Conservation (phyloP, 2,888 invertebrate genomes). For the Alitta virens region DNA sequence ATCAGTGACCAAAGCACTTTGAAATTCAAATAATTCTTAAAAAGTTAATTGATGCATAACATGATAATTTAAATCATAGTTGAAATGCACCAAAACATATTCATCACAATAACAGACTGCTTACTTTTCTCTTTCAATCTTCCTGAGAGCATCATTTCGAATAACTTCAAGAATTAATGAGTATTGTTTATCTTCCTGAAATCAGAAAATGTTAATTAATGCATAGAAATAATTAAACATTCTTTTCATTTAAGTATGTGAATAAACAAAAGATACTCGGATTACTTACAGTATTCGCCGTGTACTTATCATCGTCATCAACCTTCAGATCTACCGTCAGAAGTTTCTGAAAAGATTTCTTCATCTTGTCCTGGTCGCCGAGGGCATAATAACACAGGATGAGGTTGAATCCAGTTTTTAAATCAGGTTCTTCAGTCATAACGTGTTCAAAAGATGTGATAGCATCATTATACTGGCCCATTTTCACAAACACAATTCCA, state of each 20-base stretch:
- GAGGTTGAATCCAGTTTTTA: conserved; percentile 84
- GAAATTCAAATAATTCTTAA: not conserved
- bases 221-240: not conserved
- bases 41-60: not conserved
- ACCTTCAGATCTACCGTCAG: conserved; percentile 79
- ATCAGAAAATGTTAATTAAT: no score
- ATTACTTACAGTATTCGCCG: conserved; percentile 52
- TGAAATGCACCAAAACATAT: not conserved
- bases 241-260: not conserved
- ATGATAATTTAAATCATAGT: not conserved
- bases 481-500: conserved; percentile 87
- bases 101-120: not conserved
- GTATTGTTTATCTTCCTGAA: conserved; percentile 63
- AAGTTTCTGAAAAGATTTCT: conserved; percentile 84
- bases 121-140: conserved; percentile 68
- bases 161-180: conserved; percentile 71
- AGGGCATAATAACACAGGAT: conserved; percentile 64
- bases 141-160: conserved; percentile 73
- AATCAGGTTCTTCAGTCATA: conserved; percentile 91
- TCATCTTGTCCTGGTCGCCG: conserved; percentile 89
- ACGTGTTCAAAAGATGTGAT: conserved; percentile 96
- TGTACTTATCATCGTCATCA: conserved; percentile 74
- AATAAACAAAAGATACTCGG: not conserved
- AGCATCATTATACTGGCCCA: conserved; percentile 95
- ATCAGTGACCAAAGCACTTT: no score